Percentiles rank a stretch among this genome's conserved stretches.
phyloP scores from a whole-genome alignment of 1,140 invertebrate species.

The Drosophila tristis region DNA sequence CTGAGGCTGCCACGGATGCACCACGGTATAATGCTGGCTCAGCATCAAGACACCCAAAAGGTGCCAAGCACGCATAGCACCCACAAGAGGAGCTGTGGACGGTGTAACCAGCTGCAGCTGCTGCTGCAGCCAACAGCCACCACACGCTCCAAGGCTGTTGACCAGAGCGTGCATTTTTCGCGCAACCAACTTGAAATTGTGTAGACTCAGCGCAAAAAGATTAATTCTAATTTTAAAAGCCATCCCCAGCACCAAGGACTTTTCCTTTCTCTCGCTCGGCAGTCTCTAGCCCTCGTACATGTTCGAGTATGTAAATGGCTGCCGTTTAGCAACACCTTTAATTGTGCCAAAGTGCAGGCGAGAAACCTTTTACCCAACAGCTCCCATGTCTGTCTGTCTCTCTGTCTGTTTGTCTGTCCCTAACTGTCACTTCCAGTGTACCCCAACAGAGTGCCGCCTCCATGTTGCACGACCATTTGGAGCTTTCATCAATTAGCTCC shows the following conservation, averaged over 20 bases:
- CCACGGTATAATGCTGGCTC: conserved; percentile 61
- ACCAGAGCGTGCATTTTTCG: conserved; percentile 73
- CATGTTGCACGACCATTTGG: conserved; percentile 35
- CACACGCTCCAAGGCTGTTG: conserved; percentile 45
- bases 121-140: conserved; percentile 5
- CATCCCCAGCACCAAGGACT: conserved; percentile 26
- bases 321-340: conserved; percentile 64
- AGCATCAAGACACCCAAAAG: conserved; percentile 62
- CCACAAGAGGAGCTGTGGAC: conserved; percentile 8
- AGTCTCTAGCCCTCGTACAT: conserved; percentile 5
- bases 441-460: conserved; percentile 6
- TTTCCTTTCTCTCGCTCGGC: background rate
- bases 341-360: conserved; percentile 46
- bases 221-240: conserved; percentile 79
- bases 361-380: conserved; percentile 27
- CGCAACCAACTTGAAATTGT: conserved; percentile 79
- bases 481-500: conserved; percentile 73
- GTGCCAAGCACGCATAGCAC: conserved; percentile 31
- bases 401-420: too few species aligned
- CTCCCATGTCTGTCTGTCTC: background rate
- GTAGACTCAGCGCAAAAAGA: conserved; percentile 76
- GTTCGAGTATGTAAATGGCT: conserved; percentile 29
- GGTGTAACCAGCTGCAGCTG: background rate
- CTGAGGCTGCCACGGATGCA: conserved; percentile 65
- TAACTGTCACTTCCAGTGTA: too few species aligned